phyloP scores from a whole-genome alignment of 2,113 vertebrate species.

The Capreolus pygargus region DNA sequence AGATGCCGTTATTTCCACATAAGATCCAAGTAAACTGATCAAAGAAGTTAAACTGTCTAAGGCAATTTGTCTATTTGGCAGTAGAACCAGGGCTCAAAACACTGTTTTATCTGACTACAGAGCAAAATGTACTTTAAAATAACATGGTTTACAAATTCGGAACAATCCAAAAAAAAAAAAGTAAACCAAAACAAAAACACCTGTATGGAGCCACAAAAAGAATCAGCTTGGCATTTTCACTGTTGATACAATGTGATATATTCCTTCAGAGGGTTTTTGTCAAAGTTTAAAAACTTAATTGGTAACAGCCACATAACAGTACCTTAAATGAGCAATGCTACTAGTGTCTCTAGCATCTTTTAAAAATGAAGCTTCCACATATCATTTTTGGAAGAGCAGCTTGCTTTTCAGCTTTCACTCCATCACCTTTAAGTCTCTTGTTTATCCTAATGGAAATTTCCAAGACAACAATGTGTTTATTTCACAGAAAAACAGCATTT shows the following conservation, averaged over 20 bases:
- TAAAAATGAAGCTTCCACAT: background rate
- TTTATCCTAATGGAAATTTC: background rate
- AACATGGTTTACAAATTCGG: background rate
- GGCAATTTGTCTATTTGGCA: background rate
- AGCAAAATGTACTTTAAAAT: background rate
- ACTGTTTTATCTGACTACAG: background rate
- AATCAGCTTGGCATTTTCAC: background rate
- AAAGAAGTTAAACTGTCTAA: background rate
- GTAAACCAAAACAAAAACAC: background rate
- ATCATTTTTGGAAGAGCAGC: background rate
- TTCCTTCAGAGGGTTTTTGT: background rate
- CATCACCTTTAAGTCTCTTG: background rate
- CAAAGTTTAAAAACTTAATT: background rate
- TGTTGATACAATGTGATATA: background rate
- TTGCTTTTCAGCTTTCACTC: conserved; percentile 1
- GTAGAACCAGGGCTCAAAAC: background rate
- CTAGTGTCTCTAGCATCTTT: background rate
- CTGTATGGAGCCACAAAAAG: background rate
- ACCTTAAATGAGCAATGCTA: background rate
- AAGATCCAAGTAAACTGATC: background rate
- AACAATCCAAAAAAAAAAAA: background rate
- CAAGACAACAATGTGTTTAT: background rate
- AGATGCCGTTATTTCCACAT: fast-evolving
- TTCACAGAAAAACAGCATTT: background rate
- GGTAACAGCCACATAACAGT: background rate